Conservation (phyloP, 2,797 vertebrate species). For the Anomalospiza imberbis region DNA sequence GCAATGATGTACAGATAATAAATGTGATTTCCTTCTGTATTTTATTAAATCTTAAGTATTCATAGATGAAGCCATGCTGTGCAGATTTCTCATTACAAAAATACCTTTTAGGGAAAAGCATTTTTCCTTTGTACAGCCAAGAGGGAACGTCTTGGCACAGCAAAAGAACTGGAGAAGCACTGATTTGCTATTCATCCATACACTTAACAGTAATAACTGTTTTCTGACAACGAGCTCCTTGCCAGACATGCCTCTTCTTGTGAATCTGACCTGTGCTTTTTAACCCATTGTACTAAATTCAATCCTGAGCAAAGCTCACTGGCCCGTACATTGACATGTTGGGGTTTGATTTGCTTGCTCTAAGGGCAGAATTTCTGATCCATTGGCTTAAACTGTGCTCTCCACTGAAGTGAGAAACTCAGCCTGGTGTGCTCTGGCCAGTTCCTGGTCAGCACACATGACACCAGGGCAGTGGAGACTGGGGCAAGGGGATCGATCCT, state of each 20-base stretch:
- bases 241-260: not conserved
- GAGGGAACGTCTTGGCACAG: not conserved
- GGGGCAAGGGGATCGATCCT: not conserved
- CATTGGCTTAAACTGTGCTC: not conserved
- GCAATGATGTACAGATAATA: not conserved
- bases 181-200: not conserved
- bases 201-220: not conserved
- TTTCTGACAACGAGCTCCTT: not conserved
- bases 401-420: not conserved
- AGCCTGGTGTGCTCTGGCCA: accelerated
- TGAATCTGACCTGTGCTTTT: not conserved
- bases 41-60: not conserved
- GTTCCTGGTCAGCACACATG: not conserved
- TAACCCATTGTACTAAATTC: not conserved
- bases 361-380: not conserved
- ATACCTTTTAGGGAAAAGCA: not conserved
- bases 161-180: not conserved
- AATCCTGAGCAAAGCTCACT: not conserved
- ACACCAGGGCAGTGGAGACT: not conserved
- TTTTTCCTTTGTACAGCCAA: not conserved
- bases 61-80: not conserved
- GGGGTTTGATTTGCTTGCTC: not conserved
- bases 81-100: not conserved
- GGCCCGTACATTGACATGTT: accelerated
- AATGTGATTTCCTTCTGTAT: not conserved